These are phyloP conservation scores for Callorhinus ursinus DNA, from an alignment of 2,113 vertebrate species.

Conservation along the genomic window DNA sequence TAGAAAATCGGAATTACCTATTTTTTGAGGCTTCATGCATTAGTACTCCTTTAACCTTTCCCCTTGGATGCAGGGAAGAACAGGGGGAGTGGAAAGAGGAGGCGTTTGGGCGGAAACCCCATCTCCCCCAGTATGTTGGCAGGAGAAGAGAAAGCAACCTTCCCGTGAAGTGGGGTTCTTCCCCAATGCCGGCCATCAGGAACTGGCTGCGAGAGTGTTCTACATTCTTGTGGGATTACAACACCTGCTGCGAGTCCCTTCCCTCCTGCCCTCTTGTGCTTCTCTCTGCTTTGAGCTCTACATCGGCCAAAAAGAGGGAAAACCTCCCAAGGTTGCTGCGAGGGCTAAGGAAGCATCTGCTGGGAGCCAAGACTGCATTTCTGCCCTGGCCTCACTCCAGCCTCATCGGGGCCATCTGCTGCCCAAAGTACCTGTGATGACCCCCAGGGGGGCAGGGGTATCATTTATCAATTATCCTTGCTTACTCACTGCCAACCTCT, in stretches of 20 bases:
- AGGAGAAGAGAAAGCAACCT: neutral
- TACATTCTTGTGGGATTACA: neutral
- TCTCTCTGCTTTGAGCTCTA: neutral
- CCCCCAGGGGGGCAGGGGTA: neutral
- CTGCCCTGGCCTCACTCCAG: neutral
- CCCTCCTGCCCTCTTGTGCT: neutral
- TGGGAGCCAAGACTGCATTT: neutral
- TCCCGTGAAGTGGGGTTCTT: neutral
- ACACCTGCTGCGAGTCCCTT: neutral
- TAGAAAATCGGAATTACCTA: neutral
- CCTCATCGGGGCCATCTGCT: neutral
- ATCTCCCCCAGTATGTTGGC: too few relatives aligned
- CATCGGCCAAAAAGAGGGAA: neutral
- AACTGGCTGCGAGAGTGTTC: neutral
- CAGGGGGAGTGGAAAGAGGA: rapidly evolving
- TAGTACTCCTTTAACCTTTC: neutral
- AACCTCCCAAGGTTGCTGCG: neutral
- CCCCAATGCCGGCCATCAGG: neutral
- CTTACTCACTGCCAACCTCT: neutral
- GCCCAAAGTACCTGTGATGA: neutral
- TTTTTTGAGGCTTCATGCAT: neutral
- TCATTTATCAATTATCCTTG: neutral
- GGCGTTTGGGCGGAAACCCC: neutral
- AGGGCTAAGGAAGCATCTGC: neutral
- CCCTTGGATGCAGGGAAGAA: neutral